Evolutionary conservation across 2,888 invertebrate genomes (phyloP).

Genomic region (Bellardia pandia): DNA sequence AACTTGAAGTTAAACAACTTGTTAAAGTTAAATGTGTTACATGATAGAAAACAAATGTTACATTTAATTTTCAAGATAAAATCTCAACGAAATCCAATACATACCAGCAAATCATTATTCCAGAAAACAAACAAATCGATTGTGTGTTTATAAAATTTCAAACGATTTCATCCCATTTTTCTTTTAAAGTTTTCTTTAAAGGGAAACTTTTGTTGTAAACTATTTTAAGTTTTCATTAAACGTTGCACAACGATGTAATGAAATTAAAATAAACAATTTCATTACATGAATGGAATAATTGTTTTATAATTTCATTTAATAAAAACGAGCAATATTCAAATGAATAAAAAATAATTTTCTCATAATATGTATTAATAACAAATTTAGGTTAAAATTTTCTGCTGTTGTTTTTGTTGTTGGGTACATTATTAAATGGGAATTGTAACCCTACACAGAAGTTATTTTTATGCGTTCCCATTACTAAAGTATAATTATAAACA

Average conservation of each 20-base stretch:
- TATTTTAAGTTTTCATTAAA: not conserved
- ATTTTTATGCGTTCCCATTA: slow-evolving; percentile 71
- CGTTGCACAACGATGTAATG: too few relatives aligned
- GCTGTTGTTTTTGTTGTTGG: not conserved
- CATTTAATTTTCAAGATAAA: not conserved
- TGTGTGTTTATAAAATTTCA: slow-evolving; percentile 14
- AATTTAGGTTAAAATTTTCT: slow-evolving; percentile 45
- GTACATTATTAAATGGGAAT: slow-evolving; percentile 31
- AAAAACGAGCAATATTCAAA: slow-evolving; percentile 9
- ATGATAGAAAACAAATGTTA: slow-evolving; percentile 46
- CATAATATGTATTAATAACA: slow-evolving; percentile 28
- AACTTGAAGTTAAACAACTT: not conserved
- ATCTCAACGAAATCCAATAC: not conserved
- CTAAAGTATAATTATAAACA: slow-evolving; percentile 39
- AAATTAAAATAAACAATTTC: slow-evolving; percentile 15
- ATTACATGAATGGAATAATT: not conserved
- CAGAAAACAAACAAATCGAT: slow-evolving; percentile 42
- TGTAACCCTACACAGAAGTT: slow-evolving; percentile 57
- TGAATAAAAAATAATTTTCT: slow-evolving; percentile 45
- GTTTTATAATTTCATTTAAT: slow-evolving; percentile 16
- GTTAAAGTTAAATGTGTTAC: slow-evolving; percentile 26
- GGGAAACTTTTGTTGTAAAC: not conserved
- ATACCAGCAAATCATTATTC: not conserved
- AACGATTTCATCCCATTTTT: not conserved
- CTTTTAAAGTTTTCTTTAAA: not conserved